Percentiles rank a stretch among this genome's conserved stretches.
Evolutionary conservation across 2,888 invertebrate genomes (phyloP).

Genomic region (Venusia cambrica): DNA sequence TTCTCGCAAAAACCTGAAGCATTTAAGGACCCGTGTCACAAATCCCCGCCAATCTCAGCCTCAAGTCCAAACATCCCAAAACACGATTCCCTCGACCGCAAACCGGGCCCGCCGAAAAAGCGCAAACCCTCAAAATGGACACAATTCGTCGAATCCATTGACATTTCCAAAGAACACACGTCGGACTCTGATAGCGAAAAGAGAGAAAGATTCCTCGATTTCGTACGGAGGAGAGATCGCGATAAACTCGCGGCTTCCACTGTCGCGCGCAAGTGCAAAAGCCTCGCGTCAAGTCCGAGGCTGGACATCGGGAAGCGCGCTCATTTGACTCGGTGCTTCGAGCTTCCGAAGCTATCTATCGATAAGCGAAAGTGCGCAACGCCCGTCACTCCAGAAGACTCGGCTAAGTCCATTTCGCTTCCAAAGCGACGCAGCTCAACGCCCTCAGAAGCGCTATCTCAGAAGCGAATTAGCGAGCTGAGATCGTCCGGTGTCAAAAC

Average conservation of each 20-base stretch:
- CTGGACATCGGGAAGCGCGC: constrained; percentile 42
- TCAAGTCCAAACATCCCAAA: constrained; percentile 53
- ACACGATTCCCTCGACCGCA: too few relatives aligned
- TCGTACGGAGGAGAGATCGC: constrained; percentile 45
- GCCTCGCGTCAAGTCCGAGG: constrained; percentile 54
- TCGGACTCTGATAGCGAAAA: constrained; percentile 42
- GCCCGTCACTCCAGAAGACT: constrained; percentile 46
- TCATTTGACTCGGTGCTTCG: constrained; percentile 52
- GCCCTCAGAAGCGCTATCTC: constrained; percentile 40
- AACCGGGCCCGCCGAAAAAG: too few relatives aligned
- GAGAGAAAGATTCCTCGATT: constrained; percentile 46
- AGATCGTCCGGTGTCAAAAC: constrained; percentile 56
- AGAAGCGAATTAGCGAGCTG: constrained; percentile 48
- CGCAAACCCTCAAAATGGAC: constrained; percentile 48
- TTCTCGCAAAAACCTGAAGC: too few relatives aligned
- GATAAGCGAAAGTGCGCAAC: constrained; percentile 31
- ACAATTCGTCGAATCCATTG: constrained; percentile 56
- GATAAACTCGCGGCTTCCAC: constrained; percentile 24
- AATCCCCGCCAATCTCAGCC: constrained; percentile 50
- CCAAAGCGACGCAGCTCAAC: constrained; percentile 64
- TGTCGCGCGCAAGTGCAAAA: constrained; percentile 44
- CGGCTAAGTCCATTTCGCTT: constrained; percentile 46
- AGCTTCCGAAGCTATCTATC: constrained; percentile 46
- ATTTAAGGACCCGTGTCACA: too few relatives aligned
- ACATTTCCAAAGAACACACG: constrained; percentile 43